Base-by-base conservation (phyloP, 2,113 vertebrate genomes). In the Leptodactylus fuscus region DNA sequence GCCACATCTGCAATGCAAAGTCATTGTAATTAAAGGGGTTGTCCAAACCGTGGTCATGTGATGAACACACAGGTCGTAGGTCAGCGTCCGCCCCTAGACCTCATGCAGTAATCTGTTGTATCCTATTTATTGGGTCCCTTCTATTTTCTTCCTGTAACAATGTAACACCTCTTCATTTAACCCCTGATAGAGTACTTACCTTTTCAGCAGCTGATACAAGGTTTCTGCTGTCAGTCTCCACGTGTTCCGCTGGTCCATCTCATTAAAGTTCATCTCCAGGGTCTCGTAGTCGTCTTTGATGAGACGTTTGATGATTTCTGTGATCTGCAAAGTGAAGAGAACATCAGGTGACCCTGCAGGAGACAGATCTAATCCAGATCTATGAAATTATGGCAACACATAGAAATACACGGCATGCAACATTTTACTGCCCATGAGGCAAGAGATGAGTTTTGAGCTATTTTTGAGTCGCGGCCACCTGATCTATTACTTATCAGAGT, bases 141-240 rank as follows among this genome's bases (percentile, higher is more conserved):
- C 48, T 48, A 12, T 12, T 48, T 48, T 12, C 12, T 38, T 9
- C 4, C 8, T 36, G 16, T 1, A 67, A 34, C 12, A 67, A 67
- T 67, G 65, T 69, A 69, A 34, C 34, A 70, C 5, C 1, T 4
- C 9, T 4, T 3, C 41, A 0, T 10, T 0, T 8, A 24, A 44
- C 20, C 32, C 27, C 44, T 6, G 27, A 53, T 77, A 44, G 7
- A 65, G 5, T 22, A 13, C 4, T 32, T 24, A 88, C 87, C 82
- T 29, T 36, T 88, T 88, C 55, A 88, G 41, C 3, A 88, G 77
- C 78, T 88, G 87, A 32, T 88, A 88, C 77, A 87, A 34, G 9
- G 60, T 58, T 48, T 88, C 85, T 38, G 76, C 70, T 1, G 82
- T 81, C 38, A 88, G 60, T 41, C 85, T 71, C 16, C 70, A 60